phyloP scores from a whole-genome alignment of 1,140 invertebrate genomes.

The Drosophila funebris region DNA sequence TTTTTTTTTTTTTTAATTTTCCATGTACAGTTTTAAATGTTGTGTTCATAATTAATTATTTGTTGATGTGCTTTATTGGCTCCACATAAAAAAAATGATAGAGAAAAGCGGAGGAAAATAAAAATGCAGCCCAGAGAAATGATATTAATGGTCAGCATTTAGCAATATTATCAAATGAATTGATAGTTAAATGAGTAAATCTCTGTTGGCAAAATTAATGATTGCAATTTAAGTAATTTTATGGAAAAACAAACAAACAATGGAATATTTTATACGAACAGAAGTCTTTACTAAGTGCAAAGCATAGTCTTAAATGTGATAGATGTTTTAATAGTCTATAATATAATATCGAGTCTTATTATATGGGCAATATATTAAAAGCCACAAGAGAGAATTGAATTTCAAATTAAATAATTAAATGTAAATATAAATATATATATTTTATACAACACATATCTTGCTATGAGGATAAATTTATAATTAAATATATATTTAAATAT shows the following conservation, averaged over 20 bases:
- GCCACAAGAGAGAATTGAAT: not conserved
- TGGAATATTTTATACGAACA: not conserved
- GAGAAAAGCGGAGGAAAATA: not conserved
- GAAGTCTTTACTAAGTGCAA: not conserved
- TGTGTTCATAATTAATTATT: constrained; percentile 39
- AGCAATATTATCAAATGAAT: constrained; percentile 19
- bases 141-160: constrained; percentile 34
- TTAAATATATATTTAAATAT: too few relatives aligned
- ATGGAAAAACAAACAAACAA: not conserved
- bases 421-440: not conserved
- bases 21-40: constrained; percentile 9
- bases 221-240: constrained; percentile 7
- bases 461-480: too few relatives aligned
- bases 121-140: constrained; percentile 16
- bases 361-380: not conserved
- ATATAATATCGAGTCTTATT: too few relatives aligned
- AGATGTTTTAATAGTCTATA: not conserved
- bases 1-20: not conserved
- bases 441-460: too few relatives aligned
- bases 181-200: constrained; percentile 16
- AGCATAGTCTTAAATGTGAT: not conserved
- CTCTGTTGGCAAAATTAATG: constrained; percentile 16
- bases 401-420: not conserved
- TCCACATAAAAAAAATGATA: not conserved
- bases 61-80: constrained; percentile 19